These are phyloP conservation scores for Myanophis thanlyinensis DNA, from an alignment of 2,113 vertebrate species.

Conservation along the genomic window DNA sequence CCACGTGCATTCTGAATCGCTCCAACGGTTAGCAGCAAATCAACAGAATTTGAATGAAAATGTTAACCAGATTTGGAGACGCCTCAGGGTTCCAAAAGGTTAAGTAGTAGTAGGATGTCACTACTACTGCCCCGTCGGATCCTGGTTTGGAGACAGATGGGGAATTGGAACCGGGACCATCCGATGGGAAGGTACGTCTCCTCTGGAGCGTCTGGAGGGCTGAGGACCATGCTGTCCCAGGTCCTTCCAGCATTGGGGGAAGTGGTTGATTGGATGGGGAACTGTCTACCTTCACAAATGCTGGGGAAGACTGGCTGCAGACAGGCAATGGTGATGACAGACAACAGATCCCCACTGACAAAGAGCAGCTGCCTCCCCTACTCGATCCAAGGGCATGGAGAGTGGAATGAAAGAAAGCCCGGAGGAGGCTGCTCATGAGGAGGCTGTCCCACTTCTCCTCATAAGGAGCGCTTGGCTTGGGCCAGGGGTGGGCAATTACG, in stretches of 20 bases:
- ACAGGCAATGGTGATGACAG: background rate
- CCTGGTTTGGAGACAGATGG: background rate
- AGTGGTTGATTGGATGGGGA: rapidly evolving
- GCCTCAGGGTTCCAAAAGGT: background rate
- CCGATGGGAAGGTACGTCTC: background rate
- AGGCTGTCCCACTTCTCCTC: background rate
- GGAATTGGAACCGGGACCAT: background rate
- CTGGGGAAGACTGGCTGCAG: too few relatives aligned
- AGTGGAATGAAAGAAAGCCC: background rate
- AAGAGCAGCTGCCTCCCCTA: background rate
- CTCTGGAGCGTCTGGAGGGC: background rate
- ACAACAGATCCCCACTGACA: background rate
- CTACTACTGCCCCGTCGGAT: background rate
- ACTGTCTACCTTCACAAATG: background rate
- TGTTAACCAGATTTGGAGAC: background rate
- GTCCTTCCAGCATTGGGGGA: background rate
- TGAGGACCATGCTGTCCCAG: background rate
- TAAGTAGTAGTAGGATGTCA: background rate
- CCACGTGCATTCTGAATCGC: background rate
- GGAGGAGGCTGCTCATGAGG: background rate
- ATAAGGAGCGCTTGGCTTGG: background rate
- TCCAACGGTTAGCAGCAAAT: background rate
- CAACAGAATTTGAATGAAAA: background rate
- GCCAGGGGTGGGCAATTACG: too few relatives aligned
- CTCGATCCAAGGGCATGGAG: background rate